Percentiles rank a stretch among this genome's conserved stretches.
Conservation (phyloP, 2,888 invertebrate genomes). For the Iselma pallidipennis region DNA sequence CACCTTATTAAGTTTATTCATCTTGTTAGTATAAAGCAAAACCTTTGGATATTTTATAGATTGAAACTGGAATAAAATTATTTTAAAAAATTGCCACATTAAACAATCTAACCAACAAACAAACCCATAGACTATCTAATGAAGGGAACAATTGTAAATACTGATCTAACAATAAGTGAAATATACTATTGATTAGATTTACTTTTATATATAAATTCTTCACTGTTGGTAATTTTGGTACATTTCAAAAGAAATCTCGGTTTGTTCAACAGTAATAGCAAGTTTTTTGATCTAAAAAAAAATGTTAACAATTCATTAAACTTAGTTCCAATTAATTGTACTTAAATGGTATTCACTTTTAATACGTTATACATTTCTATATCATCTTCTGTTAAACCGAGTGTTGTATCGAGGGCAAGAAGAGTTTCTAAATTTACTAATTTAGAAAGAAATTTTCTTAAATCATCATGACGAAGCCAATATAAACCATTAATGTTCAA, state of each 20-base stretch:
- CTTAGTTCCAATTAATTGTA: conserved; percentile 7
- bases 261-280: too few species aligned
- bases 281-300: too few species aligned
- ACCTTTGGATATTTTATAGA: too few species aligned
- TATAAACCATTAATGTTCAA: conserved; percentile 19
- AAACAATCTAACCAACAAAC: neutral
- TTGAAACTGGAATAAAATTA: too few species aligned
- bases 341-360: conserved; percentile 1
- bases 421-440: conserved; percentile 14
- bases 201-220: conserved; percentile 7
- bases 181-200: too few species aligned
- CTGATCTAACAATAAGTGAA: neutral
- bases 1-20: too few species aligned
- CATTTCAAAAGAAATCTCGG: neutral
- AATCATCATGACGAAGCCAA: conserved; percentile 6
- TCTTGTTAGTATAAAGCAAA: too few species aligned
- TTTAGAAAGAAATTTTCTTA: conserved; percentile 7
- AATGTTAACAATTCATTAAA: too few species aligned
- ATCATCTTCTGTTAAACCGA: conserved; percentile 2
- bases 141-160: neutral
- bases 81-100: too few species aligned
- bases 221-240: neutral
- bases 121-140: conserved; percentile 8
- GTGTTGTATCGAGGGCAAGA: conserved; percentile 13
- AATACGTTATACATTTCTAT: neutral